Percentiles rank a stretch among this genome's conserved stretches.
These are phyloP conservation scores for Sciaenops ocellatus DNA, from an alignment of 2,797 vertebrate genomes.

Conservation along the genomic window DNA sequence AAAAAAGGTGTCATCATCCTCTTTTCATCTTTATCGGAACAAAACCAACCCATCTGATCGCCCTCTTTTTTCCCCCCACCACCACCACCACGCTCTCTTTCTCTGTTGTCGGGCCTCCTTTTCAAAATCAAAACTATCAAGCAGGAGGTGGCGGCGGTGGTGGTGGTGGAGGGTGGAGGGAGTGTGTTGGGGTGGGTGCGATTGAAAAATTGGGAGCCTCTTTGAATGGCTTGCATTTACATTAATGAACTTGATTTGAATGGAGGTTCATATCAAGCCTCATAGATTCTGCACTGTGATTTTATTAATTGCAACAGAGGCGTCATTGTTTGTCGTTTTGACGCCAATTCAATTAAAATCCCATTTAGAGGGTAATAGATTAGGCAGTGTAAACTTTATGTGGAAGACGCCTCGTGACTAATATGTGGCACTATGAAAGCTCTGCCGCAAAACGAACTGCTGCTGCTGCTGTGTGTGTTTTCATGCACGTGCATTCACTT, in stretches of 20 bases:
- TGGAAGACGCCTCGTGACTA: conserved; percentile 82
- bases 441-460: conserved; percentile 49
- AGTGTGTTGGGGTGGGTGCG: conserved; percentile 61
- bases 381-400: conserved; percentile 85
- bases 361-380: conserved; percentile 96
- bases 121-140: conserved; percentile 89
- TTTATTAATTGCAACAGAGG: conserved; percentile 99
- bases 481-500: conserved; percentile 4
- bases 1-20: conserved; percentile 89
- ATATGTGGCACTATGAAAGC: conserved; percentile 78
- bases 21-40: conserved; percentile 91
- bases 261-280: conserved; percentile 99
- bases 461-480: conserved; percentile 22
- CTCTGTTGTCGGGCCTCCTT: conserved; percentile 84
- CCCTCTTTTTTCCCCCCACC: conserved; percentile 51
- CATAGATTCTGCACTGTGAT: conserved; percentile 98
- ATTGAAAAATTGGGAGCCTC: conserved; percentile 92
- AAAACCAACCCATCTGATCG: conserved; percentile 91
- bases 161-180: conserved; percentile 57
- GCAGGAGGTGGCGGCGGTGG: no score
- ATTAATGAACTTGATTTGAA: conserved; percentile 98
- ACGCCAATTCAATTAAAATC: conserved; percentile 97
- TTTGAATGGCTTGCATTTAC: conserved; percentile 88
- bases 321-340: conserved; percentile 99
- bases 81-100: background rate